phyloP scores from a whole-genome alignment of 2,888 invertebrate genomes.

The Habrosyne pyritoides region DNA sequence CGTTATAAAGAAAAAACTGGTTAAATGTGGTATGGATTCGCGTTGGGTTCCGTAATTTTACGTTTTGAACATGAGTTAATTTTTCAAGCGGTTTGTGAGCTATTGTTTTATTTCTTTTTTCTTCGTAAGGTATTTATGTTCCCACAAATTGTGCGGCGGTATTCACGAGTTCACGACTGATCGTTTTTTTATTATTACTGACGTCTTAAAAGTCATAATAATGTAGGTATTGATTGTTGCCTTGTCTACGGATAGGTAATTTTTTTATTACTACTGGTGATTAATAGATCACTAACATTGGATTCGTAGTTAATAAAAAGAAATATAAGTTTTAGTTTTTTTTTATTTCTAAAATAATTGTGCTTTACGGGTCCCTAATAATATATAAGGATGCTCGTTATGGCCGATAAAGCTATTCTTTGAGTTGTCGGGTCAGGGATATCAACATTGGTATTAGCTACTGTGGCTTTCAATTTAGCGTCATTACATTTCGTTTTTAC shows the following conservation, averaged over 20 bases:
- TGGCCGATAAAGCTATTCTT: conserved; percentile 14
- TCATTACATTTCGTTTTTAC: conserved; percentile 42
- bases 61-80: not conserved
- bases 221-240: too few species aligned
- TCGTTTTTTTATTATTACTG: not conserved
- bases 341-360: not conserved
- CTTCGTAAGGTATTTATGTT: not conserved
- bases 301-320: too few species aligned
- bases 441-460: conserved; percentile 33
- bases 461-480: conserved; percentile 45
- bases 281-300: too few species aligned
- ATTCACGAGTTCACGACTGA: not conserved
- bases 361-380: not conserved
- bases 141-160: not conserved
- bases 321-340: not conserved
- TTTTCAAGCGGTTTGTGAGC: not conserved
- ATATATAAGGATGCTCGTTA: conserved; percentile 8
- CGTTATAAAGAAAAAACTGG: conserved; percentile 8
- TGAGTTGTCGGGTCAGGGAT: conserved; percentile 34
- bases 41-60: conserved; percentile 5
- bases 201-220: too few species aligned
- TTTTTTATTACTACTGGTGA: too few species aligned
- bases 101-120: not conserved
- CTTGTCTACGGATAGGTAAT: too few species aligned
- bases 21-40: not conserved